Percentiles rank a stretch among this genome's conserved stretches.
These are phyloP conservation scores for Cyprinella venusta DNA, from an alignment of 2,797 vertebrate genomes.

Conservation along the genomic window DNA sequence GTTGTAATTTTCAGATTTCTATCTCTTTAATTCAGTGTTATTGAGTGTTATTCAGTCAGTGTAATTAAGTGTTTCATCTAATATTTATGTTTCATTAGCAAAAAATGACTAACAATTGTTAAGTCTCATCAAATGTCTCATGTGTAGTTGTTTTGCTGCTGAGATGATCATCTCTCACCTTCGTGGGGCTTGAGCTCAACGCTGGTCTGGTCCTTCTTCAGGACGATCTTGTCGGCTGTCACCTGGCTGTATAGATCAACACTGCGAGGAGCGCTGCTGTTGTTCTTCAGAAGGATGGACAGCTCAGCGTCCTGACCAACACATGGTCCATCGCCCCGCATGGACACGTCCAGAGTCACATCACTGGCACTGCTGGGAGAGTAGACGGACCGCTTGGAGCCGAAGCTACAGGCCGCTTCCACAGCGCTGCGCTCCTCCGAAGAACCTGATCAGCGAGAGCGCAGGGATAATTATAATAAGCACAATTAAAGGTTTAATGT, in stretches of 20 bases:
- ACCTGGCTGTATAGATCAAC: slow-evolving; percentile 30
- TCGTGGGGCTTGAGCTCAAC: slow-evolving; percentile 42
- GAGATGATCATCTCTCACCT: slow-evolving; percentile 9
- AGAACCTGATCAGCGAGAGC: slow-evolving; percentile 72
- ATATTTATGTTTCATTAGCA: background rate
- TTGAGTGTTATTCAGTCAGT: too few relatives aligned
- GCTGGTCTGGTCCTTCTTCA: slow-evolving; percentile 37
- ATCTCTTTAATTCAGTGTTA: too few relatives aligned
- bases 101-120: too few relatives aligned
- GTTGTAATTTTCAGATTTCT: background rate
- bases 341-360: slow-evolving; percentile 74
- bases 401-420: slow-evolving; percentile 83
- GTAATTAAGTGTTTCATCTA: background rate
- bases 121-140: too few relatives aligned
- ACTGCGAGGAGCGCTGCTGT: slow-evolving; percentile 22
- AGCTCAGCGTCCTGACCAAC: slow-evolving; percentile 47
- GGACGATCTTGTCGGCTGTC: slow-evolving; percentile 13
- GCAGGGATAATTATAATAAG: background rate
- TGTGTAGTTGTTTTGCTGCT: too few relatives aligned
- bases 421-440: slow-evolving; percentile 86
- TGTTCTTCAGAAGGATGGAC: slow-evolving; percentile 46
- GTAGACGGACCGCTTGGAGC: slow-evolving; percentile 82
- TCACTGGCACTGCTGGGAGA: slow-evolving; percentile 64
- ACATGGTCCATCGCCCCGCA: slow-evolving; percentile 28
- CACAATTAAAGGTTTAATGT: too few relatives aligned